Percentiles rank a stretch among this genome's conserved stretches.
These are phyloP conservation scores for Spongilla lacustris DNA, from an alignment of 37 sponge, comb jelly and placozoan species.

Conservation along the genomic window DNA sequence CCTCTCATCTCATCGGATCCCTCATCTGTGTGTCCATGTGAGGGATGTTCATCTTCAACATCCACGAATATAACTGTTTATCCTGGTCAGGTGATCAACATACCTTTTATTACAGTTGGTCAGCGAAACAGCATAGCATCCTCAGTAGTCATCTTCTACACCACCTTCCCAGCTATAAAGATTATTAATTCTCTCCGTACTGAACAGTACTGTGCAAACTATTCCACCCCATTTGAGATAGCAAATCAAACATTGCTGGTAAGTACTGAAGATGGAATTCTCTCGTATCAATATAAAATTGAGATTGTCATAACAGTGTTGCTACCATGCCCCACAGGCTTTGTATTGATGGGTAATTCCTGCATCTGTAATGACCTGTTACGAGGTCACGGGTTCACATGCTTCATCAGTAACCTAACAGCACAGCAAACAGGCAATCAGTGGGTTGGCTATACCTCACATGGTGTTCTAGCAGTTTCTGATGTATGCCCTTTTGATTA, in stretches of 20 bases:
- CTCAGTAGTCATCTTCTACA: background rate
- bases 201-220: background rate
- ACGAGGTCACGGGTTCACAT: background rate
- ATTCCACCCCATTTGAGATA: background rate
- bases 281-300: background rate
- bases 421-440: background rate
- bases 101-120: background rate
- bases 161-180: background rate
- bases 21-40: constrained; percentile 2
- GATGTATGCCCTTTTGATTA: constrained; percentile 26
- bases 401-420: constrained; percentile 2
- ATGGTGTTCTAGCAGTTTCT: background rate
- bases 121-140: constrained; percentile 6
- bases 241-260: background rate
- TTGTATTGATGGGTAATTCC: background rate
- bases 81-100: constrained; percentile 17
- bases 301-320: background rate
- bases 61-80: background rate
- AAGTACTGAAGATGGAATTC: background rate
- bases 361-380: background rate
- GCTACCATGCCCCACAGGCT: constrained; percentile 20
- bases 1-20: constrained; percentile 10
- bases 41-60: background rate
- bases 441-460: background rate
- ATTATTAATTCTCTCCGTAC: background rate